Base-by-base conservation (phyloP, 2,888 invertebrate genomes). In the Podabrus alpinus region DNA sequence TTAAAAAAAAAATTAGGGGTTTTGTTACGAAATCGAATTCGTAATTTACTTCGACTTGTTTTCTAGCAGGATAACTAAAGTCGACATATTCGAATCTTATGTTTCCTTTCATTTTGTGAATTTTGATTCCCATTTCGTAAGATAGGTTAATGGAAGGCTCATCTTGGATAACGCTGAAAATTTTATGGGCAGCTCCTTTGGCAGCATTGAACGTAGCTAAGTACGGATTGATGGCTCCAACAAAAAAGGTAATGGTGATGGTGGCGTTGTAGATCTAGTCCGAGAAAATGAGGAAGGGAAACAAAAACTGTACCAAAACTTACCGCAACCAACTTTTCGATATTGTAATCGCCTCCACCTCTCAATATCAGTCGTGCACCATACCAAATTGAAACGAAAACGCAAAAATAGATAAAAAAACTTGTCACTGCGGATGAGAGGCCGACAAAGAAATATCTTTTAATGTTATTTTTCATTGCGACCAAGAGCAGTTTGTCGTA, bases 121-220 rank as follows among this genome's bases (percentile, higher is more conserved):
- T 15, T 7, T 64, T 93, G 2, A 19, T 64, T 64, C 62, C 19
- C 1, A 13, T 82, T 92, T 90, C 19, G 94, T 92, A 64, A 17
- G 62, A 15, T 19, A 19, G 13, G 11, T 64, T 19, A 11, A 64
- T 19, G 1, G 17, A 19, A 9, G 17, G 17, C 1, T 21, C 19
- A 1, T 9, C 15, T 13, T 17, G 21, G 13, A 64, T 64, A 7
- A 21, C 11, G 7, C 21, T 13, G 9, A 64, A 64, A 4, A 64
- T 21, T 64, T 64, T 64, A 19, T 17, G 13, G 7, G 62, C 62
- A 13, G 62, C 62, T 9, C 62, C 62, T 64, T 19, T 17, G n/a
- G 62, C 62, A 17, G 62, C n/a, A 13, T 21, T n/a, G 19, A 64
- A 64, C n/a, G 16, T 16, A 3, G 17, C 62, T 0, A 64, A 3